Percentiles rank a stretch among this genome's conserved stretches.
phyloP scores from a whole-genome alignment of 1,140 invertebrate genomes.

The Drosophila murphyi region DNA sequence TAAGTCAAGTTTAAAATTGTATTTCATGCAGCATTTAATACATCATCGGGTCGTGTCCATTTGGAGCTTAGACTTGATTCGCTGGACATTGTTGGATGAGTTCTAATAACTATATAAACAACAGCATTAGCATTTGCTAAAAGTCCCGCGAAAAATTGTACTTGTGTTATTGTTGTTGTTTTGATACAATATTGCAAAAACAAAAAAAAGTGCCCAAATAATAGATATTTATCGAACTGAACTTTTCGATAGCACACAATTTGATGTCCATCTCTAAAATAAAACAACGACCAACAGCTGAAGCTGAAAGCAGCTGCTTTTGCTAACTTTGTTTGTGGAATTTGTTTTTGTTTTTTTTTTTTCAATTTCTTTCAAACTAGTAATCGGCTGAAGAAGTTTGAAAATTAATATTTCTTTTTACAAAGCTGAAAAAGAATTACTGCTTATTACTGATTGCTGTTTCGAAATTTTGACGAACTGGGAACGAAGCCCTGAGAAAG shows the following conservation, averaged over 20 bases:
- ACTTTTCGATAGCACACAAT: not conserved
- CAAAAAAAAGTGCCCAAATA: not conserved
- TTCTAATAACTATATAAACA: not conserved
- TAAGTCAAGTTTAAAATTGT: not conserved
- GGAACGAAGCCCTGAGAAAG: not conserved
- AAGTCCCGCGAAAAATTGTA: constrained; percentile 10
- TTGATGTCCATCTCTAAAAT: not conserved
- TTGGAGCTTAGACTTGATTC: constrained; percentile 51
- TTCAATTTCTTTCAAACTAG: too few relatives aligned
- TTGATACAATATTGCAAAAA: constrained; percentile 1
- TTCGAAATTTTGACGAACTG: not conserved
- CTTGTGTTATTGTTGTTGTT: constrained; percentile 4
- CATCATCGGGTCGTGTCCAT: constrained; percentile 81
- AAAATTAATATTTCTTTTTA: too few relatives aligned
- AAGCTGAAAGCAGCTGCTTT: not conserved
- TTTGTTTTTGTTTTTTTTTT: too few relatives aligned
- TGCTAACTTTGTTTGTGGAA: not conserved
- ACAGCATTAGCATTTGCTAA: not conserved
- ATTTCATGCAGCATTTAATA: not conserved
- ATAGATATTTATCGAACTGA: not conserved
- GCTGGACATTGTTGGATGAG: constrained; percentile 48
- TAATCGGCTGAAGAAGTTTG: too few relatives aligned
- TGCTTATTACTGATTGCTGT: too few relatives aligned
- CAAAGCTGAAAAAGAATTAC: too few relatives aligned
- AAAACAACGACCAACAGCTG: not conserved